Percentiles rank a stretch among this genome's conserved stretches.
phyloP scores from a whole-genome alignment of 1,140 invertebrate genomes.

The Drosophila orena region DNA sequence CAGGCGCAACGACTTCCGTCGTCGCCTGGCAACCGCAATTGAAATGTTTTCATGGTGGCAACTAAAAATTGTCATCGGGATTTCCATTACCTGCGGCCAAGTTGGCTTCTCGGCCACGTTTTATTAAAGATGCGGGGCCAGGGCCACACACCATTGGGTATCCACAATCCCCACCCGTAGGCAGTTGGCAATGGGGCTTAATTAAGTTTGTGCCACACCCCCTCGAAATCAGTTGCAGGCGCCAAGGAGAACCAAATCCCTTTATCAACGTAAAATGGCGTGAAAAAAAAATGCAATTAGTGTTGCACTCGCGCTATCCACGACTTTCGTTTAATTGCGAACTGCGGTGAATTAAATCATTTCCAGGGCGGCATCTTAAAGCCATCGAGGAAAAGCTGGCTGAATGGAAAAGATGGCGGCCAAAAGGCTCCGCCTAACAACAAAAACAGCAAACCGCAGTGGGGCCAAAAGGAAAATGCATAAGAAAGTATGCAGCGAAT shows the following conservation, averaged over 20 bases:
- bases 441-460: conserved; percentile 52
- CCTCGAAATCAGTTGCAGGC: conserved; percentile 53
- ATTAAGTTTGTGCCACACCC: conserved; percentile 65
- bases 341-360: conserved; percentile 79
- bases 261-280: conserved; percentile 73
- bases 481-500: conserved; percentile 49
- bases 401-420: conserved; percentile 22
- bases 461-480: conserved; percentile 39
- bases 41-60: conserved; percentile 81
- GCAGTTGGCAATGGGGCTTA: conserved; percentile 70
- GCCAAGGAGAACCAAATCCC: conserved; percentile 41
- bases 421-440: conserved; percentile 44
- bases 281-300: conserved; percentile 82
- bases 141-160: background rate
- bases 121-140: conserved; percentile 70
- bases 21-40: conserved; percentile 73
- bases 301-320: conserved; percentile 56
- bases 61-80: conserved; percentile 82
- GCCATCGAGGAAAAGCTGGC: conserved; percentile 11
- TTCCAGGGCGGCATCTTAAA: conserved; percentile 41
- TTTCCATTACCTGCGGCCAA: conserved; percentile 82
- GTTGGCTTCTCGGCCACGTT: conserved; percentile 60
- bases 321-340: conserved; percentile 71
- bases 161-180: conserved; percentile 38
- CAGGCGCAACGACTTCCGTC: conserved; percentile 62